phyloP scores from a whole-genome alignment of 2,797 vertebrate species.

The Anguilla obscura region DNA sequence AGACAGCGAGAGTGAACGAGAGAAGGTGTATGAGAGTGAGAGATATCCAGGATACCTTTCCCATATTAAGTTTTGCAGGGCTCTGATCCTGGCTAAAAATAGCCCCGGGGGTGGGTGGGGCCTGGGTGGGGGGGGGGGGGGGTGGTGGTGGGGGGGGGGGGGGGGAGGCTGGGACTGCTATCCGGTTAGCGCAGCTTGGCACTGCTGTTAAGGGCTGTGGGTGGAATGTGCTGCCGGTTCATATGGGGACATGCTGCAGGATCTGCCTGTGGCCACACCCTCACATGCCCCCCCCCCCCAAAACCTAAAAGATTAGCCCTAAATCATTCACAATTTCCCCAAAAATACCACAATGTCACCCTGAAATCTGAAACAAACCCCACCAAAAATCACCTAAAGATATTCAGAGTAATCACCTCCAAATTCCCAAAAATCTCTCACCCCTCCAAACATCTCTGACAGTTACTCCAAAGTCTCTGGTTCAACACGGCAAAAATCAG shows the following conservation, averaged over 20 bases:
- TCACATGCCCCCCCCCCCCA: background rate
- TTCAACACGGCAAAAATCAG: too few relatives aligned
- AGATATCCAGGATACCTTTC: conserved; percentile 50
- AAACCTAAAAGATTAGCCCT: background rate
- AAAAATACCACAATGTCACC: too few relatives aligned
- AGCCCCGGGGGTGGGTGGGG: conserved; percentile 50
- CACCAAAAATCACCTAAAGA: background rate
- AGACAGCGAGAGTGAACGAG: background rate
- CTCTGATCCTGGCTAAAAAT: conserved; percentile 74
- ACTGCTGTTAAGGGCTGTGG: conserved; percentile 34
- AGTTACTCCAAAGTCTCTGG: too few relatives aligned
- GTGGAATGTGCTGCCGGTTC: conserved; percentile 68
- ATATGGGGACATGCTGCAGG: conserved; percentile 58
- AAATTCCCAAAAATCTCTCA: too few relatives aligned
- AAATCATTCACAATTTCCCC: too few relatives aligned
- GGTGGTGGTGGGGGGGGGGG: background rate
- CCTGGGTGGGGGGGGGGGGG: conserved; percentile 16
- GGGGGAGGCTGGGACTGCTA: conserved; percentile 37
- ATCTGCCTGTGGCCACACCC: conserved; percentile 40
- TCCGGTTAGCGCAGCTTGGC: conserved; percentile 71
- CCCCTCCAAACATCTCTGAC: too few relatives aligned
- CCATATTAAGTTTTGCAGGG: conserved; percentile 71
- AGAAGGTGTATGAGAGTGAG: conserved; percentile 24
- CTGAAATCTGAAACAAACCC: background rate
- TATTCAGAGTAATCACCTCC: too few relatives aligned